Base-by-base conservation (phyloP, 30 jellyfish, hydroid and myxozoan genomes). In the Rhopilema esculentum region DNA sequence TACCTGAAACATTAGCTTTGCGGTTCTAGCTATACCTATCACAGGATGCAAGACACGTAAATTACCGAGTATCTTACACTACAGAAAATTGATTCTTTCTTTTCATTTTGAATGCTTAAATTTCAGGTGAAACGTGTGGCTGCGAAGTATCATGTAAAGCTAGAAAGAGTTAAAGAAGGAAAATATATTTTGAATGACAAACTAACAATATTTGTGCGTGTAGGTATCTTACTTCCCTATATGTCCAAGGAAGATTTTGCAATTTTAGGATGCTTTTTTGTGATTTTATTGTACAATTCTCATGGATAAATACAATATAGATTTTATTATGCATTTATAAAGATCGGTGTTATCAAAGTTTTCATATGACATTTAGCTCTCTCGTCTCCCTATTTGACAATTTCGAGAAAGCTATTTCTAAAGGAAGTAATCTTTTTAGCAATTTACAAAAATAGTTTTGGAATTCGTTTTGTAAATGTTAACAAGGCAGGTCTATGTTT, bases 121-220 rank as follows among this genome's bases (percentile, higher is more conserved):
- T 21, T 72, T 1, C 29, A 92, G 98, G 98, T 92, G 4, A 94
- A 74, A 50, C 49, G 88, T 17, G 48, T 77, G 31, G 97, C 97
- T 12, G 31, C 26, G 33, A 87, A 92, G 61, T 77, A 92, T 63
- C 79, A 87, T 30, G 97, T 92, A n/a, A 30, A 69, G 22, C 82
- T 92, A 21, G 87, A 81, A 66, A 87, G 92, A 63, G 61, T 92
- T 72, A 74, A 82, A 24, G 97, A 79, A 33, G 98, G 98, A 28
- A 92, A 92, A 65, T 92, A 92, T 73, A 74, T 92, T 40, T 88
- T 92, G 22, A 82, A 92, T 76, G 94, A 80, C 21, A 87, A 87
- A 77, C 71, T 72, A 21, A 80, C 94, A 8, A 77, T 92, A 7
- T 82, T 92, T 49, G 94, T 92, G 29, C 51, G 98, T 63, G 98